These are phyloP conservation scores for Melopsittacus undulatus DNA, from an alignment of 2,797 vertebrate species.

Conservation along the genomic window DNA sequence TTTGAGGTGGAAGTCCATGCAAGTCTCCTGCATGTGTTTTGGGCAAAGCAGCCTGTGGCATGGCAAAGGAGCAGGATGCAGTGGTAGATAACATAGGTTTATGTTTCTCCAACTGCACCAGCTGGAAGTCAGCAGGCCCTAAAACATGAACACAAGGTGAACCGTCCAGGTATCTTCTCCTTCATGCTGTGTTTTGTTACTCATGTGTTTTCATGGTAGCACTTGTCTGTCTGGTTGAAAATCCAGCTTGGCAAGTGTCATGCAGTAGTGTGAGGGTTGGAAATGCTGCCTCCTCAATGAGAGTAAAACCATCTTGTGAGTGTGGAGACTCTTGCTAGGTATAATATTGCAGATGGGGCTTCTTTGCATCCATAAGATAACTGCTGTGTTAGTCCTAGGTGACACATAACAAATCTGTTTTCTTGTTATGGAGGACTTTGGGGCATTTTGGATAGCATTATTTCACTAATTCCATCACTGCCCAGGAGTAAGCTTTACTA, in stretches of 20 bases:
- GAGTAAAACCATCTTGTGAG: background rate
- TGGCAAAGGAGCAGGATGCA: background rate
- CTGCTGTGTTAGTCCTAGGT: background rate
- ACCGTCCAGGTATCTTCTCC: background rate
- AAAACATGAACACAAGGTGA: background rate
- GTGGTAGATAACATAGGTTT: background rate
- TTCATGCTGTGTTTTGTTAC: background rate
- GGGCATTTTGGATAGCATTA: background rate
- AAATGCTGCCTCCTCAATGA: background rate
- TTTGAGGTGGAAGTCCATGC: background rate
- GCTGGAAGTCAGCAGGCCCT: background rate
- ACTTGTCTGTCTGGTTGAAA: background rate
- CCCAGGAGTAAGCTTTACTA: background rate
- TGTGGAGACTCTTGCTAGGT: background rate
- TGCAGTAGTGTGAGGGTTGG: background rate
- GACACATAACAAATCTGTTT: background rate
- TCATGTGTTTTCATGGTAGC: background rate
- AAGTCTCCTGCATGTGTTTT: background rate
- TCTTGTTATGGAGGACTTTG: rapidly evolving
- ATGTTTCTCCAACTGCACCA: background rate
- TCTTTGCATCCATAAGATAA: background rate
- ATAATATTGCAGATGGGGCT: background rate
- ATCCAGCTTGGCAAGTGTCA: background rate
- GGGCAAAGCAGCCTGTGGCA: background rate
- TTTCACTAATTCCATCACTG: background rate